Base-by-base conservation (phyloP, 1,140 invertebrate genomes). In the Trachelipus rathkii region DNA sequence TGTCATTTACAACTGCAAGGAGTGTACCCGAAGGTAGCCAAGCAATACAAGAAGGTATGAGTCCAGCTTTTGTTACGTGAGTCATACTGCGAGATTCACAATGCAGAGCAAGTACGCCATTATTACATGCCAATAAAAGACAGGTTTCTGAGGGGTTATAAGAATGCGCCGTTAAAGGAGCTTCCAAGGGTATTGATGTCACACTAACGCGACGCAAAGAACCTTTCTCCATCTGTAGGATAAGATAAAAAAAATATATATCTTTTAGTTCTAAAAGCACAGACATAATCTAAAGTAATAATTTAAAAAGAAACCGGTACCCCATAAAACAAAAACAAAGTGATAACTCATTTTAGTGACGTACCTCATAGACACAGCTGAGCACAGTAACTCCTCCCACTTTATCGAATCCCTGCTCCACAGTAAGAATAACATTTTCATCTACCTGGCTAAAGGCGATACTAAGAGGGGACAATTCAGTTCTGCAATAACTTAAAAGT, bases 341-440 rank as follows among this genome's bases (percentile, higher is more conserved):
- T 33, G n/a, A n/a, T n/a, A 33, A 33, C 33, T 33, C 33, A 33
- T 33, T 33, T 33, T 33, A 33, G 33, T 3, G 33, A 33, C 88
- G 88, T 77, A 93, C 86, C 85, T 93, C 90, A 81, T 92, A 91
- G 0, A 88, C 89, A 83, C 89, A 89, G 81, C 89, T 89, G 84
- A 92, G 91, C 0, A 91, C 89, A 15, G 89, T 91, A 19, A 92
- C 90, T 82, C 92, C 91, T 10, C 91, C 91, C 83, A 90, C 91
- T 79, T 89, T 87, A 9, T 90, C 90, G 19, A 92, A 89, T 83
- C 91, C 92, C 84, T 93, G 91, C 84, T 93, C 92, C 53, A 93
- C 85, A 8, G 90, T 89, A 82, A 91, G 89, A 69, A 93, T 88
- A 75, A 91, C 87, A 84, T 90, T 89, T 67, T 89, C 87, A 74